A percentile compares a stretch with the other conserved stretches of the same genome.
Conservation (phyloP, 2,797 vertebrate genomes). For the Pitangus sulphuratus region DNA sequence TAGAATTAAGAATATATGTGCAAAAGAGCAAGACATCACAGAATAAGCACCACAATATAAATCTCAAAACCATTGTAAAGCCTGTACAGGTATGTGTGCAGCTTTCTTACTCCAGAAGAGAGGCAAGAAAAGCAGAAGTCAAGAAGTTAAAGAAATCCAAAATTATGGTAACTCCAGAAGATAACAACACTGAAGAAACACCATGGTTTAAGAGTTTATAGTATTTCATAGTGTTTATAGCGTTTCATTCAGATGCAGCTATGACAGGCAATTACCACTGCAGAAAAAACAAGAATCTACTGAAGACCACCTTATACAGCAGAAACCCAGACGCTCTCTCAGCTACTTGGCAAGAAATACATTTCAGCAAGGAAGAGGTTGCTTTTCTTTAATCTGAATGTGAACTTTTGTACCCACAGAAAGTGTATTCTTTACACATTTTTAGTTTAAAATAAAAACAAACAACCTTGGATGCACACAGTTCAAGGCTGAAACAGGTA, state of each 20-base stretch:
- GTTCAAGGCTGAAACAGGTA: conserved; percentile 35
- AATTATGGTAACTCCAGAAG: not conserved
- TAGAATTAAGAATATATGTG: not conserved
- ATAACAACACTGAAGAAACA: not conserved
- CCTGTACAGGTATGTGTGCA: not conserved
- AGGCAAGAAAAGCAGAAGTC: not conserved
- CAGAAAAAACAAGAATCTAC: not conserved
- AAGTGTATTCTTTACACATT: not conserved
- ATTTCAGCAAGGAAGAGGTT: conserved; percentile 1
- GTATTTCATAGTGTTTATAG: not conserved
- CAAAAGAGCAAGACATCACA: not conserved
- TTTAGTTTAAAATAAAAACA: conserved; percentile 9
- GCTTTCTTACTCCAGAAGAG: not conserved
- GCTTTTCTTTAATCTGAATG: not conserved
- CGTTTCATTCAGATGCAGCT: not conserved
- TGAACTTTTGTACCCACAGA: not conserved
- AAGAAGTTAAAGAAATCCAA: not conserved
- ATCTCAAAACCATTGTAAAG: not conserved
- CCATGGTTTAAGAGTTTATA: not conserved
- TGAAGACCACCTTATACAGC: not conserved
- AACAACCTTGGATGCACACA: not conserved
- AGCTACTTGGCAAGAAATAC: conserved; percentile 1
- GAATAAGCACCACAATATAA: not conserved
- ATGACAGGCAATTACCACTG: not conserved
- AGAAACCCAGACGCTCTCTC: not conserved